These are phyloP conservation scores for Chironomus tepperi DNA, from an alignment of 1,140 invertebrate genomes.

Conservation along the genomic window DNA sequence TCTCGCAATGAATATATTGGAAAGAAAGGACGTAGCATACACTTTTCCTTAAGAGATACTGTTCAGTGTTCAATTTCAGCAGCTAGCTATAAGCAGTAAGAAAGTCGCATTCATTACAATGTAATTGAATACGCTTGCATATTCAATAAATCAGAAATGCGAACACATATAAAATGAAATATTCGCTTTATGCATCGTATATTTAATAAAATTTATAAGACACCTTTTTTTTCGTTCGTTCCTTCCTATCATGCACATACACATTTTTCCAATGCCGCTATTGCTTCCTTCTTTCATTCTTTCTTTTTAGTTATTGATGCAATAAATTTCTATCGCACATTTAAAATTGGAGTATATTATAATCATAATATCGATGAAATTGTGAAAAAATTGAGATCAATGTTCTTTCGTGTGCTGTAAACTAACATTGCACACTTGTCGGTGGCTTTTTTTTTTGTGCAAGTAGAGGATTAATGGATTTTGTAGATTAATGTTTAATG, in stretches of 20 bases:
- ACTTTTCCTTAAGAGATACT: background rate
- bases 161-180: constrained; percentile 23
- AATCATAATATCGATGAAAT: background rate
- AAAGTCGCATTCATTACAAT: constrained; percentile 21
- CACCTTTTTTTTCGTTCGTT: background rate
- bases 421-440: background rate
- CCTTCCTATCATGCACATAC: background rate
- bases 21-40: background rate
- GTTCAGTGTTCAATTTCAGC: background rate
- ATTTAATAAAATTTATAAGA: constrained; percentile 24
- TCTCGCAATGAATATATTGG: background rate
- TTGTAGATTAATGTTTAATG: too few relatives aligned
- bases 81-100: background rate
- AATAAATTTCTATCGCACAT: constrained; percentile 22
- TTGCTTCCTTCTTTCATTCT: too few relatives aligned
- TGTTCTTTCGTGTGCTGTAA: background rate
- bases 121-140: constrained; percentile 19
- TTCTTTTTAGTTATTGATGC: background rate
- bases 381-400: constrained; percentile 21
- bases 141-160: constrained; percentile 23
- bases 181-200: constrained; percentile 20
- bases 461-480: too few relatives aligned
- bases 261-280: background rate
- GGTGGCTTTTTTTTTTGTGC: too few relatives aligned
- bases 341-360: background rate